Base-by-base conservation (phyloP, 1,140 invertebrate genomes). In the Brachionus asplanchnoidis region DNA sequence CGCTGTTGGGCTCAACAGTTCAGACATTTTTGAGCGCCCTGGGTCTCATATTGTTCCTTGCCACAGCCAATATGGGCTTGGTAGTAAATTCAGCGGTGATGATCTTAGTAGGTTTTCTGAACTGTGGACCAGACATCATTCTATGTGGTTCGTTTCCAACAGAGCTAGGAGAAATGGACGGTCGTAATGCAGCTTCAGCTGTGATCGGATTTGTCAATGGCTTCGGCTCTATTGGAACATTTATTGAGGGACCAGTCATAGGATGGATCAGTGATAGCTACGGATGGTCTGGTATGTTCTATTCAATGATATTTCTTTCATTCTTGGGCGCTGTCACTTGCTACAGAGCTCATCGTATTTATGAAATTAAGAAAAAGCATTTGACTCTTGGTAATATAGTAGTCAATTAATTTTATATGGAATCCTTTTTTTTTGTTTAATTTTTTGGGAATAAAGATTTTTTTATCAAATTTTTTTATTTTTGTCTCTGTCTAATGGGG, bases 51-150 rank as follows among this genome's bases (percentile, higher is more conserved):
- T 70, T 89, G 0, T 92, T 92, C 85, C 86, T 88, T n/a, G 12
- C 89, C 6, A 91, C 90, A 28, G 88, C 89, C 20, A 85, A 87
- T 5, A 90, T 88, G 88, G 91, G 91, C 28, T 84, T 89, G 6
- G 12, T 87, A 1, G 87, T 90, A 85, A 91, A 91, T 86, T 86
- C 87, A 17, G 7, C 89, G 2, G 90, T 91, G 77, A 88, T 92
- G 86, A 87, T 90, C 17, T 65, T 91, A n/a, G 89, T 90, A 77
- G 91, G 91, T 17, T 89, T 88, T 7, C 90, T 90, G 53, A 91
- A 91, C 85, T 90, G 90, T 85, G 91, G 91, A 9, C 89, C 91
- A n/a, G 91, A 92, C 87, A 87, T 88, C n/a, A 87, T 92, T n/a
- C 86, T 91, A 70, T 88, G 89, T 84, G 91, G 90, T 5, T 89